Conservation (phyloP, 2,888 invertebrate genomes). For the Furcula furcula region DNA sequence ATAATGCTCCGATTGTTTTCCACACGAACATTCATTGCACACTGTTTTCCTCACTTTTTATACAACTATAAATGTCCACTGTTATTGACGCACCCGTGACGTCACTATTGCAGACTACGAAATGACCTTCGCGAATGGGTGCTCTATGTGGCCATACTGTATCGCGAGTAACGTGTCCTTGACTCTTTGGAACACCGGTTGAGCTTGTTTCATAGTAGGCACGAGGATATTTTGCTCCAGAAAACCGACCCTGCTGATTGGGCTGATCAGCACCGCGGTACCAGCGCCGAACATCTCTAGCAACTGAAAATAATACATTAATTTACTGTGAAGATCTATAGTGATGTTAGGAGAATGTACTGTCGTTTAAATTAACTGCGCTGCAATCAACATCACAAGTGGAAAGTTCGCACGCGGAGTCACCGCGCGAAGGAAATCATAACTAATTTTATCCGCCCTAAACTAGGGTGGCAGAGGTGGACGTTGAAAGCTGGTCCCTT, state of each 20-base stretch:
- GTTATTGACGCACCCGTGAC: slow-evolving; percentile 8
- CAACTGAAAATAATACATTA: slow-evolving; percentile 83
- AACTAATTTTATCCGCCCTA: too few relatives aligned
- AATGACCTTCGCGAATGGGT: slow-evolving; percentile 87
- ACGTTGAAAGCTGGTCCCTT: too few relatives aligned
- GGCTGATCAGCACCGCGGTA: slow-evolving; percentile 97
- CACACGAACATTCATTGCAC: slow-evolving; percentile 23
- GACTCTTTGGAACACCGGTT: slow-evolving; percentile 88
- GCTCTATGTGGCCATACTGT: slow-evolving; percentile 92
- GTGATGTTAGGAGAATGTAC: too few relatives aligned
- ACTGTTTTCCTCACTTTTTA: slow-evolving; percentile 25
- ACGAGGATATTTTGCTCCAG: slow-evolving; percentile 84
- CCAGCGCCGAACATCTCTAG: slow-evolving; percentile 99
- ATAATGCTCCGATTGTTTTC: slow-evolving; percentile 37
- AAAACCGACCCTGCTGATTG: slow-evolving; percentile 93
- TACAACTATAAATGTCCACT: slow-evolving; percentile 15
- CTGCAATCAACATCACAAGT: too few relatives aligned
- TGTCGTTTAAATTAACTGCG: too few relatives aligned
- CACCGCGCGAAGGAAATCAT: too few relatives aligned
- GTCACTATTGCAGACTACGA: slow-evolving; percentile 45
- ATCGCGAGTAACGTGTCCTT: slow-evolving; percentile 91
- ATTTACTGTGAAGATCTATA: too few relatives aligned
- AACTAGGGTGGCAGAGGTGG: too few relatives aligned
- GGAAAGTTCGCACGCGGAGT: too few relatives aligned
- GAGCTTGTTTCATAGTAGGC: slow-evolving; percentile 87